A percentile compares a stretch with the other conserved stretches of the same genome.
Evolutionary conservation across 1,140 invertebrate genomes (phyloP).

Genomic region (Magallana gigas): DNA sequence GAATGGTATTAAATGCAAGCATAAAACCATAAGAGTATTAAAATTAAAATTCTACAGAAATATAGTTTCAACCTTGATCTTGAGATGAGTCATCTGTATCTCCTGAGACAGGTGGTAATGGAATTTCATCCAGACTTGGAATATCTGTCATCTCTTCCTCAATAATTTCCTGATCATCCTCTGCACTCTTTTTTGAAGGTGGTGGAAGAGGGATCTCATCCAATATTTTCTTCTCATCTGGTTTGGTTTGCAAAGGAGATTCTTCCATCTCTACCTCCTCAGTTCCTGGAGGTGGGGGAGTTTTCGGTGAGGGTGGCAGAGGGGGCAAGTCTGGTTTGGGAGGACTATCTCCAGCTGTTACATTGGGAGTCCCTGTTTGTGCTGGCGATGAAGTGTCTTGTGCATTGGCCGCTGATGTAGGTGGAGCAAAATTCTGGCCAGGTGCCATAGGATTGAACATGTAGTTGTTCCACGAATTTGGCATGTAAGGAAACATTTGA

Average conservation of each 20-base stretch:
- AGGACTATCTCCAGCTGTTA: constrained; percentile 51
- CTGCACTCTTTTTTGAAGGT: constrained; percentile 46
- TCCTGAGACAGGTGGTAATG: constrained; percentile 46
- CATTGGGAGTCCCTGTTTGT: constrained; percentile 11
- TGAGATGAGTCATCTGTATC: constrained; percentile 31
- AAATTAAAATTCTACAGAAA: background rate
- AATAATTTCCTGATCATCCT: background rate
- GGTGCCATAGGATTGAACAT: constrained; percentile 43
- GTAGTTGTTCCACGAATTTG: constrained; percentile 49
- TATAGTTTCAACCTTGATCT: constrained; percentile 18
- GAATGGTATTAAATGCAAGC: too few species aligned
- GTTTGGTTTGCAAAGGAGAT: constrained; percentile 25
- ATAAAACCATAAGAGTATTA: background rate
- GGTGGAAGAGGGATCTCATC: constrained; percentile 60
- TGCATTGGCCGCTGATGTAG: background rate
- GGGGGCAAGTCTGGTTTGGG: constrained; percentile 52
- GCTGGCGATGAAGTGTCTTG: constrained; percentile 21
- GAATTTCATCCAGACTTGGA: constrained; percentile 56
- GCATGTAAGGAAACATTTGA: constrained; percentile 56
- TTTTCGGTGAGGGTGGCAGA: constrained; percentile 48
- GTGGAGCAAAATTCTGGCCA: constrained; percentile 26
- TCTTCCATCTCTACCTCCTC: constrained; percentile 52
- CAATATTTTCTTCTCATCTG: constrained; percentile 44
- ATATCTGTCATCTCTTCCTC: constrained; percentile 37
- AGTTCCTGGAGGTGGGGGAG: constrained; percentile 63